Evolutionary conservation across 2,113 vertebrate species (phyloP), one percentile per base, ranked within the genome.

Genomic region (Oncorhynchus gorbuscha): DNA sequence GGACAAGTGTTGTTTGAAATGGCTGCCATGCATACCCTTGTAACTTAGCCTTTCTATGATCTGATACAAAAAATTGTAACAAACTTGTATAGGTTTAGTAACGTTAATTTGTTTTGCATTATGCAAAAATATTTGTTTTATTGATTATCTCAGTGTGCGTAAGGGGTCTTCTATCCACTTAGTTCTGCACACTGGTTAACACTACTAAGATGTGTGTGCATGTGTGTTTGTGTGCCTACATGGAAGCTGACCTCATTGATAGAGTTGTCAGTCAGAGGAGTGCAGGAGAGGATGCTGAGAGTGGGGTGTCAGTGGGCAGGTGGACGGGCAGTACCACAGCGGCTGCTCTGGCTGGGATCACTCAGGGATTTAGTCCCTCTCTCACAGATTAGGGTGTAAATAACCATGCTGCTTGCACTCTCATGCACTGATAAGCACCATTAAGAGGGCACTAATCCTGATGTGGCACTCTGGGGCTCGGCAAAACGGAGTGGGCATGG

Each of bases 401-500:
- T 72, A 71, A 49, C 71, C 62, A 59, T 55, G 72, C 74, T 76
- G 77, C 76, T 78, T 72, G 76, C 75, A 74, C 71, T 78, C 79
- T 39, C 48, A 69, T 68, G 67, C 35, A 65, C 68, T 67, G 76
- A 81, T 84, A 79, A 79, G 83, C 76, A 67, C 79, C 61, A 76
- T 79, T 76, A 76, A 71, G 73, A 69, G 67, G 32, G 73, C 55
- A 67, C 62, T 79, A 79, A 81, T 82, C 83, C 80, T 26, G 14
- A 51, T 51, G 62, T 76, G 61, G 45, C 55, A 24, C 76, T 73
- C 59, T 28, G 71, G 35, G 64, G 70, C 62, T 76, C 14, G 62
- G 26, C 35, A 3, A n/a, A 58, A 58, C 51, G 16, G 51, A 58
- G 51, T 20, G 51, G 51, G 51, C 51, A 20, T 9, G 39, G 39